phyloP scores from a whole-genome alignment of 2,888 invertebrate genomes.

The Xylophagus ater region DNA sequence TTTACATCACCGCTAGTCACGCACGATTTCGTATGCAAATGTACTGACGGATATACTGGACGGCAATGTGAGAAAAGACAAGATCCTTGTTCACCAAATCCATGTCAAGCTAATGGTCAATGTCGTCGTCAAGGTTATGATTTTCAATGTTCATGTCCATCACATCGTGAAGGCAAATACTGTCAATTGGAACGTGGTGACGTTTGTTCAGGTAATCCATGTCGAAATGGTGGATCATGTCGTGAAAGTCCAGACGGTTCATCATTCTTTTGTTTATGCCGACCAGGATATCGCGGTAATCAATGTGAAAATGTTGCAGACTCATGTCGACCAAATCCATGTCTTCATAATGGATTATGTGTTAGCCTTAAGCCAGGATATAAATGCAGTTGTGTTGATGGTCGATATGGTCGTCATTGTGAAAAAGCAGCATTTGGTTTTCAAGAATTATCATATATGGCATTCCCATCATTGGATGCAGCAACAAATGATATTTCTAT shows the following conservation, averaged over 20 bases:
- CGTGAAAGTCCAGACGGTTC: conserved; percentile 77
- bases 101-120: conserved; percentile 73
- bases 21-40: conserved; percentile 69
- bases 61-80: conserved; percentile 71
- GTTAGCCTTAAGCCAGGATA: conserved; percentile 81
- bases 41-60: conserved; percentile 75
- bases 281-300: conserved; percentile 83
- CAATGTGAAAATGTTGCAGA: conserved; percentile 81
- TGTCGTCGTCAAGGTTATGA: conserved; percentile 76
- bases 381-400: conserved; percentile 73
- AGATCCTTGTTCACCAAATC: conserved; percentile 84
- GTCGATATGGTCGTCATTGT: conserved; percentile 81
- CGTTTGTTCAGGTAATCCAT: conserved; percentile 74
- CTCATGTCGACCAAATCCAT: conserved; percentile 88
- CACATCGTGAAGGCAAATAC: conserved; percentile 65
- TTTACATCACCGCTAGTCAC: conserved; percentile 71
- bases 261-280: conserved; percentile 83
- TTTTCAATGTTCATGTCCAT: conserved; percentile 71
- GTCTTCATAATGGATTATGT: conserved; percentile 79
- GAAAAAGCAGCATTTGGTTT: conserved; percentile 86
- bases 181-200: conserved; percentile 78
- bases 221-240: conserved; percentile 85
- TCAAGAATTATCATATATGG: conserved; percentile 78
- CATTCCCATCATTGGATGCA: conserved; percentile 73
- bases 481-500: conserved; percentile 86